phyloP scores from a whole-genome alignment of 2,113 vertebrate species.

The Paramisgurnus dabryanus region DNA sequence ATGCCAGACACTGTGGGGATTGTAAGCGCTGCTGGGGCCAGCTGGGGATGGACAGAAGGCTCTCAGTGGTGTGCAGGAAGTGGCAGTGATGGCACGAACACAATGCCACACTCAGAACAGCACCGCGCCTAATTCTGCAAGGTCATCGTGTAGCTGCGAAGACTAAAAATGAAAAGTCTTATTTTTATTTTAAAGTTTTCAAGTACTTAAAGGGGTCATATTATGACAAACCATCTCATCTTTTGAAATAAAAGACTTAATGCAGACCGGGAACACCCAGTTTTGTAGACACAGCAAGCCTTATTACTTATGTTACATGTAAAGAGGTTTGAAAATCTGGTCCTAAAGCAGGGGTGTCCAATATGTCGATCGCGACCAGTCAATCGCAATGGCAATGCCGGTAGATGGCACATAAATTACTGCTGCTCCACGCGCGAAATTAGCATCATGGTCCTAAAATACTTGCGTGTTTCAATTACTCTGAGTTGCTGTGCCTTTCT shows the following conservation, averaged over 20 bases:
- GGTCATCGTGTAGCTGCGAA: slow-evolving; percentile 40
- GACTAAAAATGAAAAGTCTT: slow-evolving; percentile 17
- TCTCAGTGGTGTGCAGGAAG: slow-evolving; percentile 61
- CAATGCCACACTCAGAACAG: slow-evolving; percentile 44
- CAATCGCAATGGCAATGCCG: too few species aligned
- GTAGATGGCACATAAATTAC: too few species aligned
- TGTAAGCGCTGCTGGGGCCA: slow-evolving; percentile 55
- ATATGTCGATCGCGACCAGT: too few species aligned
- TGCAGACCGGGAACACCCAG: too few species aligned
- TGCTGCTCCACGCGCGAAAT: too few species aligned
- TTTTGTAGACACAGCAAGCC: too few species aligned
- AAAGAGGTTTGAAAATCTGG: neutral
- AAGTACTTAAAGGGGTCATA: neutral
- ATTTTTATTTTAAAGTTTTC: slow-evolving; percentile 1
- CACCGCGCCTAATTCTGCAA: slow-evolving; percentile 39
- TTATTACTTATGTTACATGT: too few species aligned
- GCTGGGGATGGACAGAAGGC: slow-evolving; percentile 62
- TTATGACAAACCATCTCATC: neutral
- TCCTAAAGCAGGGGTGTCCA: too few species aligned
- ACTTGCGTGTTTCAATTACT: too few species aligned
- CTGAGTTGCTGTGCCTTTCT: too few species aligned
- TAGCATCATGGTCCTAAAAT: too few species aligned
- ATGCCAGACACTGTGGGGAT: slow-evolving; percentile 56
- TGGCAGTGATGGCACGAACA: slow-evolving; percentile 43
- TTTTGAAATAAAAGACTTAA: too few species aligned